Evolutionary conservation across 2,113 vertebrate genomes (phyloP).

Genomic region (Recurvirostra avosetta): DNA sequence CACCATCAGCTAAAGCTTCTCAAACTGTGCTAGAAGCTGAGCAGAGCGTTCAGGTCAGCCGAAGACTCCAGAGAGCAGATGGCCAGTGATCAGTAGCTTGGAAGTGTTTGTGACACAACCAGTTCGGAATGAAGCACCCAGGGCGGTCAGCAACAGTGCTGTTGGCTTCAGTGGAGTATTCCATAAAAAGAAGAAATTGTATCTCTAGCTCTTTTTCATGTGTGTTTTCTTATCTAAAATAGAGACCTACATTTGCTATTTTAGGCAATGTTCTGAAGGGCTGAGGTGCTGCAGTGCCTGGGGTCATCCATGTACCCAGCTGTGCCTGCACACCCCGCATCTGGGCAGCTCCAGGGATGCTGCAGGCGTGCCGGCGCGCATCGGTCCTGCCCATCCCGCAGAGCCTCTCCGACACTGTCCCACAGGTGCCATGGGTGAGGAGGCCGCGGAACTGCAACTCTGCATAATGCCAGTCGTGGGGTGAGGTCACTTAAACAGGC

Average conservation of each 20-base stretch:
- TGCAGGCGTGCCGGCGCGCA: rapidly evolving
- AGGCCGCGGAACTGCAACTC: background rate
- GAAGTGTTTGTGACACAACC: background rate
- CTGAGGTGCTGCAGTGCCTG: background rate
- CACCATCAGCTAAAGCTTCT: background rate
- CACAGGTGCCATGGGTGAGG: no score
- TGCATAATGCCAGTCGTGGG: rapidly evolving
- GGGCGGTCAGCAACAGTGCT: background rate
- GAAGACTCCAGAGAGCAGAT: background rate
- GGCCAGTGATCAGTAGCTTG: background rate
- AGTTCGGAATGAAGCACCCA: background rate
- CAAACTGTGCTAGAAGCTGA: background rate
- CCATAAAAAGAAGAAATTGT: background rate
- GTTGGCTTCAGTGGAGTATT: background rate
- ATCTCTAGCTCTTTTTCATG: background rate
- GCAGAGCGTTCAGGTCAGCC: rapidly evolving
- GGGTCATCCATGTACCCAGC: rapidly evolving
- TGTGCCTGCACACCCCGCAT: background rate
- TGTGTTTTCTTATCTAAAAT: background rate
- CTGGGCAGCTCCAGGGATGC: background rate
- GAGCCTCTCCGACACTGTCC: no score
- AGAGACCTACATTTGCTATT: background rate
- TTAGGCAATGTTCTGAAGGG: background rate
- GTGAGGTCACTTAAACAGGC: background rate
- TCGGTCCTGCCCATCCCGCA: background rate